phyloP scores from a whole-genome alignment of 2,113 vertebrate genomes.

The Pedetes capensis region DNA sequence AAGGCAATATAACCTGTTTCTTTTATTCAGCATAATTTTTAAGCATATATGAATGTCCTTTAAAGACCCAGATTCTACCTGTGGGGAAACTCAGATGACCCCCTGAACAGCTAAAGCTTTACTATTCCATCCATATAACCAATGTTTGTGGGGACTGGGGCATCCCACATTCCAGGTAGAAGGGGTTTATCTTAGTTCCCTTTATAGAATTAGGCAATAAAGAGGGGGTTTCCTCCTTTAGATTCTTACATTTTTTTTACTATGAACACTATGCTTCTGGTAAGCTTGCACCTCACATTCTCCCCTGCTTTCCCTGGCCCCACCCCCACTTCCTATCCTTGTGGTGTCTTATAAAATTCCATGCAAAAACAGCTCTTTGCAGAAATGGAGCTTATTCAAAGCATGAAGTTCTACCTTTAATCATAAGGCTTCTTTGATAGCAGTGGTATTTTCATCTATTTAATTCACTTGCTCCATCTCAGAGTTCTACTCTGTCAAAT shows the following conservation, averaged over 20 bases:
- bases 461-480: background rate
- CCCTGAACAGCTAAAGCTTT: background rate
- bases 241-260: background rate
- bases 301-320: background rate
- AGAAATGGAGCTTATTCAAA: background rate
- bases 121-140: background rate
- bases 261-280: background rate
- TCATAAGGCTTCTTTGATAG: background rate
- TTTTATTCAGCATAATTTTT: background rate
- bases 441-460: background rate
- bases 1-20: background rate
- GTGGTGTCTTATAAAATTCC: background rate
- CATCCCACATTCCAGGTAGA: background rate
- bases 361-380: background rate
- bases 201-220: conserved; percentile 5
- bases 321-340: background rate
- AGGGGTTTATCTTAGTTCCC: background rate
- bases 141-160: background rate
- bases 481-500: background rate
- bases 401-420: background rate
- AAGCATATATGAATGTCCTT: background rate
- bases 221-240: background rate
- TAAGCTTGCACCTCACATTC: background rate
- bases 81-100: background rate
- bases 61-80: background rate